phyloP scores from a whole-genome alignment of 2,797 vertebrate species.

The Enteromius fasciolatus region DNA sequence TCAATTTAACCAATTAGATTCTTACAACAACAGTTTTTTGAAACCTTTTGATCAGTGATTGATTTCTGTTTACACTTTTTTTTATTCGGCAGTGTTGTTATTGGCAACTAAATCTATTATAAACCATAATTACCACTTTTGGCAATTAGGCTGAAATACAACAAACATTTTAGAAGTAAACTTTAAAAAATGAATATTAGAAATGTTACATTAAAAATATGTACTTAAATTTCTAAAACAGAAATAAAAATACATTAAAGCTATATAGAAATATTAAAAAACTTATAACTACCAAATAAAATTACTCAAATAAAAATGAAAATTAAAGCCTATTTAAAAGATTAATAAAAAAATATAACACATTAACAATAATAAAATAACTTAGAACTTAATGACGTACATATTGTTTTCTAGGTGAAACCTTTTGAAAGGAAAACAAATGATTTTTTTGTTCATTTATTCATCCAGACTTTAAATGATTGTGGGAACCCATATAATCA shows the following conservation, averaged over 20 bases:
- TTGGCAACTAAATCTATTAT: background rate
- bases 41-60: background rate
- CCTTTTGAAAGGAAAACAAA: conserved; percentile 1
- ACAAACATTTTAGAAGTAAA: background rate
- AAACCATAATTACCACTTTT: background rate
- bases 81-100: background rate
- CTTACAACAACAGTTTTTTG: background rate
- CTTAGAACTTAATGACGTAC: background rate
- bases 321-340: background rate
- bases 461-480: background rate
- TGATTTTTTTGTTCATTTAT: background rate
- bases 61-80: background rate
- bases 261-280: background rate
- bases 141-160: background rate
- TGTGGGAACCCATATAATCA: background rate
- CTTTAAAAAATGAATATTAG: background rate
- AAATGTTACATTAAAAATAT: background rate
- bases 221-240: background rate
- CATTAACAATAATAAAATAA: background rate
- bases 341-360: background rate
- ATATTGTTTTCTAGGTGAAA: background rate
- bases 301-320: background rate
- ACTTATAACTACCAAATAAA: background rate
- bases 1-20: background rate
- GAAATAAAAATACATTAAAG: background rate